Conservation (phyloP, 2,888 invertebrate species). For the Pocota personata region DNA sequence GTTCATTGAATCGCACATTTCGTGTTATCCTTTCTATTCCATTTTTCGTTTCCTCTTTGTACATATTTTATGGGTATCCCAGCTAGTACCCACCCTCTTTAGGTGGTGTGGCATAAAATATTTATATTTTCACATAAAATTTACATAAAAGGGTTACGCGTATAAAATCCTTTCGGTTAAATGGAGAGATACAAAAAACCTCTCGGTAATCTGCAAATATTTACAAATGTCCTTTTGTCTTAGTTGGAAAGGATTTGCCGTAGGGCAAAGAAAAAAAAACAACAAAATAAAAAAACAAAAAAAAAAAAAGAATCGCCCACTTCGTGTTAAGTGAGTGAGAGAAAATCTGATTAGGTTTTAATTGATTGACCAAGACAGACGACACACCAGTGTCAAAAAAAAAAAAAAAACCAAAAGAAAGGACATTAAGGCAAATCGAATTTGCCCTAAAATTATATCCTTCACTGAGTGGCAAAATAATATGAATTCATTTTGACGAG, state of each 20-base stretch:
- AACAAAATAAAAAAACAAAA: background rate
- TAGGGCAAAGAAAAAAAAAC: background rate
- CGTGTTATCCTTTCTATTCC: slow-evolving; percentile 21
- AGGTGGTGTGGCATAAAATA: slow-evolving; percentile 47
- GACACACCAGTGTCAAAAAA: background rate
- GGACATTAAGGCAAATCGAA: slow-evolving; percentile 32
- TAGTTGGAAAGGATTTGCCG: background rate
- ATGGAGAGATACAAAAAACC: slow-evolving; percentile 14
- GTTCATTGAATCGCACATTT: slow-evolving; percentile 41
- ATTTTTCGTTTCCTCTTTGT: slow-evolving; percentile 7
- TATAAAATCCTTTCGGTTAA: slow-evolving; percentile 49
- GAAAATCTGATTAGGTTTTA: slow-evolving; percentile 42
- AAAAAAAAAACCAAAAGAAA: background rate
- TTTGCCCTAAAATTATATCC: slow-evolving; percentile 22
- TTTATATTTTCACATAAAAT: slow-evolving; percentile 62
- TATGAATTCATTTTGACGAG: slow-evolving; percentile 21
- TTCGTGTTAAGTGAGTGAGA: slow-evolving; percentile 3
- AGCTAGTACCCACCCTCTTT: background rate
- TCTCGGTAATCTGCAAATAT: slow-evolving; percentile 51
- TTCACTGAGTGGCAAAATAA: slow-evolving; percentile 34
- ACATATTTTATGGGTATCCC: slow-evolving; percentile 14
- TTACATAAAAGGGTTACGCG: slow-evolving; percentile 57
- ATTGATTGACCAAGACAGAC: slow-evolving; percentile 20
- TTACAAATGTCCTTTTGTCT: slow-evolving; percentile 40
- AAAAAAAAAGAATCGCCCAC: slow-evolving; percentile 1